Evolutionary conservation across 2,797 vertebrate species (phyloP).

Genomic region (Distichodus sexfasciatus): DNA sequence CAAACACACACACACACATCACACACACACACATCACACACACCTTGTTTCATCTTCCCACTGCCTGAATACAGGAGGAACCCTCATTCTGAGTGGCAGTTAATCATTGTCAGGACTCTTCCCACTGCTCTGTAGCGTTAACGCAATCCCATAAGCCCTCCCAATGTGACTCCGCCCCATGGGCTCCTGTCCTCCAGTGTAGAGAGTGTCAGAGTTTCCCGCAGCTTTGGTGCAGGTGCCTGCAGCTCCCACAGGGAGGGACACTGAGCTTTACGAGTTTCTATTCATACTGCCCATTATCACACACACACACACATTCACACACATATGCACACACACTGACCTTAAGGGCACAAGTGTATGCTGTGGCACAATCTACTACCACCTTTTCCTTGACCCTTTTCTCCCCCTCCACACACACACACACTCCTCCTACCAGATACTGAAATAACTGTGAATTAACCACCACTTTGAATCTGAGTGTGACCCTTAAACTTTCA

Average conservation of each 20-base stretch:
- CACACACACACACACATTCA: conserved; percentile 18
- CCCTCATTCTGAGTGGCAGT: conserved; percentile 14
- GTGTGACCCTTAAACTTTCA: no score
- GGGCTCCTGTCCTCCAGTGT: conserved; percentile 57
- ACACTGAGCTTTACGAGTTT: conserved; percentile 35
- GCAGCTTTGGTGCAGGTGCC: conserved; percentile 62
- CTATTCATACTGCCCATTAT: conserved; percentile 43
- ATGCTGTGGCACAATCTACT: not conserved
- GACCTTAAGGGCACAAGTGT: conserved; percentile 23
- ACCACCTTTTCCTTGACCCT: conserved; percentile 6
- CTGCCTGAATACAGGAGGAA: not conserved
- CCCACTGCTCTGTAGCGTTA: conserved; percentile 58
- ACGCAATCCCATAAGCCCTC: conserved; percentile 52
- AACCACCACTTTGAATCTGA: no score
- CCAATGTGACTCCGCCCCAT: no score
- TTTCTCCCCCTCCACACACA: not conserved
- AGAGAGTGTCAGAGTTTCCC: conserved; percentile 59
- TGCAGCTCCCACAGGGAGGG: conserved; percentile 48
- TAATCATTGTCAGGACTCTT: conserved; percentile 53
- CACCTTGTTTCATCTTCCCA: no score
- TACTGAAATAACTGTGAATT: no score
- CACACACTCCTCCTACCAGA: not conserved
- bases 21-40: no score
- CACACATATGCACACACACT: conserved; percentile 11
- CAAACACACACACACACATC: no score